A percentile compares a stretch with the other conserved stretches of the same genome.
Conservation (phyloP, 2,113 vertebrate genomes). For the human (Homo sapiens) region GRCh38 chr7:45397501-45398000, state of each 20-base stretch:
- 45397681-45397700: neutral
- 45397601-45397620: neutral
- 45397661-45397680: neutral
- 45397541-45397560: no score
- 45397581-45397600: neutral
- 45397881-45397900: no score
- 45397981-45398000: no score
- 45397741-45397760: no score
- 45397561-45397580: no score
- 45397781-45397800: neutral
- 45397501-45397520: no score
- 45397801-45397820: neutral
- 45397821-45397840: neutral
- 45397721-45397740: neutral
- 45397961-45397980: no score
- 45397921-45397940: no score
- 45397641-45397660: neutral
- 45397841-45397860: neutral
- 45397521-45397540: no score
- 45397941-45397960: no score
- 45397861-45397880: neutral
- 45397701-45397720: neutral
- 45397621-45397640: neutral
- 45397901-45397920: no score
- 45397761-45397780: neutral